Percentiles rank a stretch among this genome's conserved stretches.
Evolutionary conservation across 2,113 vertebrate genomes (phyloP).

Genomic region (Tenrec ecaudatus): DNA sequence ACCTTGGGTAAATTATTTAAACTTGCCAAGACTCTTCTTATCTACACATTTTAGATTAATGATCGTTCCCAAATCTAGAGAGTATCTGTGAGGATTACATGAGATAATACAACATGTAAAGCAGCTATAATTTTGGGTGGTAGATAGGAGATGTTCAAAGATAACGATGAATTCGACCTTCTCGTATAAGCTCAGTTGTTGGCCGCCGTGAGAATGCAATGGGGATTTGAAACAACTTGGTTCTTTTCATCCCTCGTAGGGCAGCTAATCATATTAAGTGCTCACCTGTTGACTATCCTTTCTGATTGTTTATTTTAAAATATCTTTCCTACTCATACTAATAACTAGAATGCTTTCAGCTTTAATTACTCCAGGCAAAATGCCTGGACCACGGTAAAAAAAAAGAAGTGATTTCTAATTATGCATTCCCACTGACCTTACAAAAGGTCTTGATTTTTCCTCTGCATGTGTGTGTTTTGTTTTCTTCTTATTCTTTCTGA

Average conservation of each 20-base stretch:
- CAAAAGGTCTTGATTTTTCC: neutral
- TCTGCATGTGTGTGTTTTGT: neutral
- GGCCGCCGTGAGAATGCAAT: neutral
- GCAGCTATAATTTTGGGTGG: neutral
- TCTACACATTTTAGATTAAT: slow-evolving; percentile 49
- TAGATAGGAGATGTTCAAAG: neutral
- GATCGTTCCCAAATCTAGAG: neutral
- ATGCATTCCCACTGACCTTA: neutral
- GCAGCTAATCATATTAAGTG: neutral
- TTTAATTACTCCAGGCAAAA: neutral
- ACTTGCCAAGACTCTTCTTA: slow-evolving; percentile 25
- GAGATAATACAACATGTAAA: neutral
- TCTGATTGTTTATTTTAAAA: neutral
- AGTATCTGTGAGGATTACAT: slow-evolving; percentile 34
- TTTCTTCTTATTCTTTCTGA: neutral
- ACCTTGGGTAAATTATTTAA: slow-evolving; percentile 20
- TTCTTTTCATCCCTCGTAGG: neutral
- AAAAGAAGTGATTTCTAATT: neutral
- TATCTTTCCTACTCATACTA: neutral
- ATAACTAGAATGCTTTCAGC: neutral
- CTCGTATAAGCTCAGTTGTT: neutral
- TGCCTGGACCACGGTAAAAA: neutral
- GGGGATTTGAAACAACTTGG: neutral
- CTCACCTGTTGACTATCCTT: neutral
- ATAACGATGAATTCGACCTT: neutral